Evolutionary conservation across 2,888 invertebrate genomes (phyloP), one percentile per base, ranked within the genome.

Genomic region (Apoderus coryli): DNA sequence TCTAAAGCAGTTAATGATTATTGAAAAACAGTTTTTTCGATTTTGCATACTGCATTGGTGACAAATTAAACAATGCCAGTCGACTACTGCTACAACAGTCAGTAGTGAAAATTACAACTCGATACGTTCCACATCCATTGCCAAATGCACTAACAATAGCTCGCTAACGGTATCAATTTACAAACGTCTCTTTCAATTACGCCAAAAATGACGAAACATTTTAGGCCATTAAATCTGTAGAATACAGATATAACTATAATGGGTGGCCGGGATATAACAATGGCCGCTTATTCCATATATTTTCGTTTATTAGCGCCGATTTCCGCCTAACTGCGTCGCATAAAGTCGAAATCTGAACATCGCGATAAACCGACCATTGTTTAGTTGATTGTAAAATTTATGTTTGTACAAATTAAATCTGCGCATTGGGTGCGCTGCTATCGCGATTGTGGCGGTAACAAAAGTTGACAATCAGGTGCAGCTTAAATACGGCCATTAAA

Each of bases 321-420:
- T 56, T 56, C 53, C 53, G 53, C 54, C 52, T 50, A 53, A 56
- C 51, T 50, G 53, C 50, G 45, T 38, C 41, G 52, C 54, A 53
- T 55, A 56, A 57, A 54, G 52, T 54, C 54, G 45, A 54, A 58
- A 57, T 58, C 56, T 56, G 57, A 57, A 56, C 56, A 56, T 57
- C 54, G 51, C 55, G 56, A 57, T 57, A 57, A 57, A 56, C 52
- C 55, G 48, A 40, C 54, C 54, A 57, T 58, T 59, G 57, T 59
- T 58, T 55, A 53, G 56, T 54, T 56, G 57, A 58, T 57, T 59
- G 57, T 56, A 53, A 51, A 57, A 59, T 58, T 59, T 58, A 58
- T 57, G 58, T 57, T 56, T 53, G 57, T 57, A 57, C 59, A 59
- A 59, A 58, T 58, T 59, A 58, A 59, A 59, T 58, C 56, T 53